Conservation (phyloP, 2,113 vertebrate species). For the Cyanoderma ruficeps region DNA sequence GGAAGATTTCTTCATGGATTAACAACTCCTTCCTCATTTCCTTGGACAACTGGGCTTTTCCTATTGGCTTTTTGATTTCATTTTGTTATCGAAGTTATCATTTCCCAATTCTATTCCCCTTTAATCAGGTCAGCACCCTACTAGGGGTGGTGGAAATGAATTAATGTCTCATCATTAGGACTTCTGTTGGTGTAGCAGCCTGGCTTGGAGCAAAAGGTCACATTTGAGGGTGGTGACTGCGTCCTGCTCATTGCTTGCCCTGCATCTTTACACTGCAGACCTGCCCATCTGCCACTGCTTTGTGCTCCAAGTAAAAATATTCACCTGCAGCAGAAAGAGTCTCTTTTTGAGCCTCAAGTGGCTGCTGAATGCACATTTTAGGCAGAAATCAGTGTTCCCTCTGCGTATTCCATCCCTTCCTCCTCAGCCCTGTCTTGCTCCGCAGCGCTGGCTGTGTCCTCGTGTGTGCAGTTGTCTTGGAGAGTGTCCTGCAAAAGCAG, state of each 20-base stretch:
- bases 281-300: background rate
- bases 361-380: background rate
- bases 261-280: background rate
- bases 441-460: background rate
- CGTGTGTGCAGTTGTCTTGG: rapidly evolving
- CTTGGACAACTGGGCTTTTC: background rate
- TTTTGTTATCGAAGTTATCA: background rate
- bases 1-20: background rate
- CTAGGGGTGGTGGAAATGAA: background rate
- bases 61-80: background rate
- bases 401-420: background rate
- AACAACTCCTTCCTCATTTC: background rate
- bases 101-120: background rate
- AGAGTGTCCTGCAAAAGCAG: background rate
- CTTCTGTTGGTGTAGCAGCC: background rate
- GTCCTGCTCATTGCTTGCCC: background rate
- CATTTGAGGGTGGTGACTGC: background rate
- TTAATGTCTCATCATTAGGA: background rate
- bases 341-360: background rate
- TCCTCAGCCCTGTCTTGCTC: background rate
- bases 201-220: background rate
- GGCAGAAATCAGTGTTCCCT: background rate
- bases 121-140: background rate
- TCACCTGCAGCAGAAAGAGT: background rate
- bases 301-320: background rate